Evolutionary conservation across 2,113 vertebrate species (phyloP).

Genomic region (Oreochromis aureus): DNA sequence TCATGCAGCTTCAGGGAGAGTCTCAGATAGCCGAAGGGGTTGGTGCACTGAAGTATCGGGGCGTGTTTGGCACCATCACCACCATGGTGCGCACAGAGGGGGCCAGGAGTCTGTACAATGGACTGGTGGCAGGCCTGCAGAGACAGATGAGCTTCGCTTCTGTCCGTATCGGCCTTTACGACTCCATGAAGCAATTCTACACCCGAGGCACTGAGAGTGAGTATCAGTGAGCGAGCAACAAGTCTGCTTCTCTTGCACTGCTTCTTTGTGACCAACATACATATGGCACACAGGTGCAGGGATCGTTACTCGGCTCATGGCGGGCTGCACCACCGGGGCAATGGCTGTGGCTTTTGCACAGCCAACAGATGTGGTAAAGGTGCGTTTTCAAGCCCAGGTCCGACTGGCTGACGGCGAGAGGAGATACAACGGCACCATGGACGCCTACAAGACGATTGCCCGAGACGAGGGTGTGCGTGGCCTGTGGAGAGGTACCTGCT

Average conservation of each 20-base stretch:
- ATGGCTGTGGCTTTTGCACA: constrained; percentile 86
- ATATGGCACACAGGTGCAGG: constrained; percentile 68
- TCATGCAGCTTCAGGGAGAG: constrained; percentile 82
- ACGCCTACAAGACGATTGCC: constrained; percentile 86
- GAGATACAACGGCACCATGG: constrained; percentile 81
- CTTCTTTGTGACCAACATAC: background rate
- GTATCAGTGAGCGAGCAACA: constrained; percentile 16
- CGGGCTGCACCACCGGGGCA: constrained; percentile 84
- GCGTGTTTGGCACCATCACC: constrained; percentile 77
- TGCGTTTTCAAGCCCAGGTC: constrained; percentile 82
- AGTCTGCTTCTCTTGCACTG: background rate
- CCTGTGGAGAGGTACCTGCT: constrained; percentile 82
- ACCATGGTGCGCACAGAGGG: constrained; percentile 81
- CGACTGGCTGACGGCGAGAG: constrained; percentile 57
- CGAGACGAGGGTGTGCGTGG: constrained; percentile 80
- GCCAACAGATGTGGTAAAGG: constrained; percentile 90
- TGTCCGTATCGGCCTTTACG: constrained; percentile 78
- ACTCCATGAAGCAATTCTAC: constrained; percentile 83
- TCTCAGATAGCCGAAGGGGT: constrained; percentile 18
- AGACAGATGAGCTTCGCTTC: constrained; percentile 82
- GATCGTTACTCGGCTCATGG: constrained; percentile 77
- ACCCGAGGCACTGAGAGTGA: constrained; percentile 81
- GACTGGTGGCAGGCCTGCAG: constrained; percentile 80
- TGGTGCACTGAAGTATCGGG: constrained; percentile 61
- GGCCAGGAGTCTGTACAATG: constrained; percentile 75